Conservation (phyloP, 2,888 invertebrate genomes). For the Dryobotodes eremita region DNA sequence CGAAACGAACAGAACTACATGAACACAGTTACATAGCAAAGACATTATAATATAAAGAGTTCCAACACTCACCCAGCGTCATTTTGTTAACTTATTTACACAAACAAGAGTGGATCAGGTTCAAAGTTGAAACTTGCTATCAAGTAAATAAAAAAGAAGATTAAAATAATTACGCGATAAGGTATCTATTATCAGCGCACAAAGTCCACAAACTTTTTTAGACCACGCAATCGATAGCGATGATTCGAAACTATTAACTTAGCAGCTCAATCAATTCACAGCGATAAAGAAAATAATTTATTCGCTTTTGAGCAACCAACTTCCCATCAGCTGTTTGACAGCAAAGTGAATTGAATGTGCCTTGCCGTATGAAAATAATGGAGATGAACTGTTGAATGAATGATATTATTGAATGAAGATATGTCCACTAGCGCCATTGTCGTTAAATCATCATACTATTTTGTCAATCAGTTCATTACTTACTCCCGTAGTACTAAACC, state of each 20-base stretch:
- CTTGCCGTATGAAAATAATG: background rate
- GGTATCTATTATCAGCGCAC: conserved; percentile 47
- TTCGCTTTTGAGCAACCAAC: conserved; percentile 4
- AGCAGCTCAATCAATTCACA: conserved; percentile 6
- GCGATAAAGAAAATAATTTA: conserved; percentile 1
- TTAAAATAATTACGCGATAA: conserved; percentile 58
- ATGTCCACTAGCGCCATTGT: conserved; percentile 37
- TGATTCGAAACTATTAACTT: conserved; percentile 36
- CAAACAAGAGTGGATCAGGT: conserved; percentile 45
- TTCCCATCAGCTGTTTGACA: conserved; percentile 67
- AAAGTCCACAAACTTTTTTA: conserved; percentile 42
- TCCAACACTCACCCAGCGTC: conserved; percentile 68
- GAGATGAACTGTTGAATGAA: conserved; percentile 24
- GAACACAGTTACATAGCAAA: background rate
- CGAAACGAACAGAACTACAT: background rate
- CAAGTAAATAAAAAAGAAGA: conserved; percentile 36
- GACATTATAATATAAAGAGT: conserved; percentile 12
- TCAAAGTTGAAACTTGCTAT: conserved; percentile 52
- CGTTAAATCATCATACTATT: background rate
- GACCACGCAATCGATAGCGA: conserved; percentile 25
- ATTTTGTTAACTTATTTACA: conserved; percentile 59
- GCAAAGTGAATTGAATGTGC: conserved; percentile 14
- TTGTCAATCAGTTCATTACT: background rate
- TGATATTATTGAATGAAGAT: conserved; percentile 30
- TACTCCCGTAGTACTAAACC: conserved; percentile 1